Base-by-base conservation (phyloP, 2,113 vertebrate genomes). In the Chaetodon trifascialis region DNA sequence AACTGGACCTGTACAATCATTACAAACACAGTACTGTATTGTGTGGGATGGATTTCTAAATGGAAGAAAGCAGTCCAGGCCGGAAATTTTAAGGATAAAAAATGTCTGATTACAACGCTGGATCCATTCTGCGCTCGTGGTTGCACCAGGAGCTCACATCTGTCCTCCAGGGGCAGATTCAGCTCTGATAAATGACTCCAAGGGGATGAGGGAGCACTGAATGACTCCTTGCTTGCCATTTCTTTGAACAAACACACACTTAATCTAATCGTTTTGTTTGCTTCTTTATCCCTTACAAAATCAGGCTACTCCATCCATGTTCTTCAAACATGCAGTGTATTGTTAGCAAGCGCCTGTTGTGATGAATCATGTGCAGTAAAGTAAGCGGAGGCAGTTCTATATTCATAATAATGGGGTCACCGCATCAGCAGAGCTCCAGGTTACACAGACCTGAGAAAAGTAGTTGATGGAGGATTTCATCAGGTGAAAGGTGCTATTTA, bases 401-500 rank as follows among this genome's bases (percentile, higher is more conserved):
- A 52, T 80, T 76, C 44, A 83, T 78, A 73, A 68, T 80, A 80
- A 83, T 56, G 60, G 69, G 78, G 66, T 85, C 64, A 70, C 44
- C 1, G 23, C 64, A 85, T 78, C 66, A 86, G 66, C 49, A 38
- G 54, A 51, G 83, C 19, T 75, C 19, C 44, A 65, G 68, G 58
- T 79, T 63, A 80, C 68, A 54, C 23, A 58, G 68, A 11, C 52
- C 65, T 58, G 63, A 82, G 68, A 79, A 86, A 49, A 76, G 79
- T 44, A 14, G 7, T 34, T 76, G 79, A 83, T 76, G 36, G 42
- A 80, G 69, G 68, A 73, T 88, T 88, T 89, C 76, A 85, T 66
- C 79, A 76, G 80, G 76, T 88, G 79, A 89, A 87, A 82, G 66
- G 66, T 81, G 63, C 79, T 89, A 90, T 93, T 90, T 92, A 83